Conservation (phyloP, 2,888 invertebrate species). For the Dorcus parallelipipedus region DNA sequence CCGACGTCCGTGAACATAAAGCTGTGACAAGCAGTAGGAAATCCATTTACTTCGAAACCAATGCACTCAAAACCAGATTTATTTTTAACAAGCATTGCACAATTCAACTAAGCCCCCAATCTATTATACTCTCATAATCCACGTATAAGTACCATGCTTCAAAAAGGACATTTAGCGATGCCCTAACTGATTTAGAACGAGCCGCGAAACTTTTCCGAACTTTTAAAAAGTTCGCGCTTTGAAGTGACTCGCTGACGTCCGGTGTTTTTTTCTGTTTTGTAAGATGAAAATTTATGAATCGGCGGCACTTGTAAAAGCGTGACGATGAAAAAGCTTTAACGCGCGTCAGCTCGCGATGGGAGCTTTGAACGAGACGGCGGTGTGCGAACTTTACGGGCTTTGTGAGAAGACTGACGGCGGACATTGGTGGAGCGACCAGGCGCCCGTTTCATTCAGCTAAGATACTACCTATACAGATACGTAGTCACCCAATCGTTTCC, state of each 20-base stretch:
- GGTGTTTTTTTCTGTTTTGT: slow-evolving; percentile 2
- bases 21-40: too few species aligned
- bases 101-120: too few species aligned
- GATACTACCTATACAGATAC: slow-evolving; percentile 36
- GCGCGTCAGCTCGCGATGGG: slow-evolving; percentile 20
- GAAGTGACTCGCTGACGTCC: background rate
- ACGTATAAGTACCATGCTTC: too few species aligned
- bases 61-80: too few species aligned
- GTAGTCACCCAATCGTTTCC: slow-evolving; percentile 36
- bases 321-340: slow-evolving; percentile 3
- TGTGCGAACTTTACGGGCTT: slow-evolving; percentile 32
- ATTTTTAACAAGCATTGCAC: too few species aligned
- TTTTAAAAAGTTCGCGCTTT: background rate
- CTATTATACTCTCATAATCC: too few species aligned
- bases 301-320: background rate
- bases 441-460: slow-evolving; percentile 30
- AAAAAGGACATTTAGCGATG: too few species aligned
- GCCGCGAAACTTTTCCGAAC: too few species aligned
- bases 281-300: background rate
- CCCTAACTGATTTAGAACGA: too few species aligned
- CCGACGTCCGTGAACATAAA: too few species aligned
- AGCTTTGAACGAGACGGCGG: slow-evolving; percentile 8
- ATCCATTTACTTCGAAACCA: too few species aligned
- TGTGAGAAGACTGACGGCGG: slow-evolving; percentile 37
- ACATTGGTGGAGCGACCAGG: slow-evolving; percentile 30